Evolutionary conservation across 1,140 invertebrate genomes (phyloP).

Genomic region (Phenacoccus solenopsis): DNA sequence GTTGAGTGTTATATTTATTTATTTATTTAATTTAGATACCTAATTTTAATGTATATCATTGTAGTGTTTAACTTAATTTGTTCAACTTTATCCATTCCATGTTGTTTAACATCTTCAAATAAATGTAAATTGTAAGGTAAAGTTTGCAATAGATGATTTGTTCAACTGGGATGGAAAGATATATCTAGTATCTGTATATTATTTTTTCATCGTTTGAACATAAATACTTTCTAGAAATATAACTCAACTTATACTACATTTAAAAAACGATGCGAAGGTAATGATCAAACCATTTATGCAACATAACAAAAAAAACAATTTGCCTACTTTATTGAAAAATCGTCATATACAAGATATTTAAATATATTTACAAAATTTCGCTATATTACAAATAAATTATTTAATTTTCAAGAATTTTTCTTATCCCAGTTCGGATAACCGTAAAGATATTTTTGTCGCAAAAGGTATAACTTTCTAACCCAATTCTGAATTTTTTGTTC

Average conservation of each 20-base stretch:
- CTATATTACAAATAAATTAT: too few species aligned
- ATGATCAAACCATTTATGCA: too few species aligned
- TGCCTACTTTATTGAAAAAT: not conserved
- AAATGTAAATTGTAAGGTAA: not conserved
- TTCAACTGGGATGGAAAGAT: too few species aligned
- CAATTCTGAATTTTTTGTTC: not conserved
- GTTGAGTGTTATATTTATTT: not conserved
- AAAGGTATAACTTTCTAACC: not conserved
- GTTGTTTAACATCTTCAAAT: not conserved
- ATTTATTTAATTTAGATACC: too few species aligned
- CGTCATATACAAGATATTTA: not conserved
- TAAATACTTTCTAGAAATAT: too few species aligned
- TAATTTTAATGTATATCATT: not conserved
- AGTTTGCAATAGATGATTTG: too few species aligned
- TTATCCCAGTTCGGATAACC: not conserved
- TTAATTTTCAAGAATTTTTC: not conserved
- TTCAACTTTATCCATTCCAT: conserved; percentile 2
- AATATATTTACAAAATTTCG: too few species aligned
- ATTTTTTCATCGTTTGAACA: not conserved
- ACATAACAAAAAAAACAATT: not conserved
- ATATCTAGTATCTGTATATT: not conserved
- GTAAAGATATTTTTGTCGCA: not conserved
- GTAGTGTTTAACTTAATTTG: not conserved
- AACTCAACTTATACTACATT: too few species aligned
- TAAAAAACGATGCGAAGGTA: too few species aligned